Evolutionary conservation across 2,797 vertebrate species (phyloP).

Genomic region (Glossophaga mutica): DNA sequence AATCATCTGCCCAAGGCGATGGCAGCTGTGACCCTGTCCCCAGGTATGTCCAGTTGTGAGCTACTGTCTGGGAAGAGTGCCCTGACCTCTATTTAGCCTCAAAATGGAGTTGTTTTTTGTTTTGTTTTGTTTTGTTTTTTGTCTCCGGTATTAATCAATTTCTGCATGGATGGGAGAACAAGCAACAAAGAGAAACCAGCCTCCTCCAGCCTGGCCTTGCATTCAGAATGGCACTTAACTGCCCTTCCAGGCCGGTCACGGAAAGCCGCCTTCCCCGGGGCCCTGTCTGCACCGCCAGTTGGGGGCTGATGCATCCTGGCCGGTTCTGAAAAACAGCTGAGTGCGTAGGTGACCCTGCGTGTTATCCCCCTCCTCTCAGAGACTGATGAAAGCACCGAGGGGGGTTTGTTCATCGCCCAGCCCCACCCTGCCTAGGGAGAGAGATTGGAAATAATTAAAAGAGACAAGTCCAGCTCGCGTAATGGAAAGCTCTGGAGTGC

Average conservation of each 20-base stretch:
- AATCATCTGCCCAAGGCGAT: neutral
- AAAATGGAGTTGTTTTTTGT: slow-evolving; percentile 1
- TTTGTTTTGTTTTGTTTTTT: neutral
- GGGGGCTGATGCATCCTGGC: neutral
- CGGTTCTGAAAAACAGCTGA: neutral
- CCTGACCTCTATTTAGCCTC: slow-evolving; percentile 43
- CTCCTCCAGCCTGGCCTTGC: neutral
- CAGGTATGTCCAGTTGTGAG: neutral
- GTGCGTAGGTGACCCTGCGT: neutral
- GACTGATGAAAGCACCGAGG: neutral
- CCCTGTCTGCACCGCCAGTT: neutral
- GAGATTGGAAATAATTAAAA: slow-evolving; percentile 48
- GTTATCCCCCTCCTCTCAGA: neutral
- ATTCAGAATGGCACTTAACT: neutral
- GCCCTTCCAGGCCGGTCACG: neutral
- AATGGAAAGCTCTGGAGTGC: slow-evolving; percentile 9
- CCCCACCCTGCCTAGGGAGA: neutral
- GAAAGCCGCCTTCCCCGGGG: neutral
- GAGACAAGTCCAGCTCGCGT: slow-evolving; percentile 8
- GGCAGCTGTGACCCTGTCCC: neutral
- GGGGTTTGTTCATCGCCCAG: neutral
- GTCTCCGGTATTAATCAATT: neutral
- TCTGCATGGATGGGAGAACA: neutral
- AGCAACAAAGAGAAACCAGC: slow-evolving; percentile 6
- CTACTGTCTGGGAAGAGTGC: neutral